These are phyloP conservation scores for Coranthus polyacanthus DNA, from an alignment of 2,797 vertebrate species.

Conservation along the genomic window DNA sequence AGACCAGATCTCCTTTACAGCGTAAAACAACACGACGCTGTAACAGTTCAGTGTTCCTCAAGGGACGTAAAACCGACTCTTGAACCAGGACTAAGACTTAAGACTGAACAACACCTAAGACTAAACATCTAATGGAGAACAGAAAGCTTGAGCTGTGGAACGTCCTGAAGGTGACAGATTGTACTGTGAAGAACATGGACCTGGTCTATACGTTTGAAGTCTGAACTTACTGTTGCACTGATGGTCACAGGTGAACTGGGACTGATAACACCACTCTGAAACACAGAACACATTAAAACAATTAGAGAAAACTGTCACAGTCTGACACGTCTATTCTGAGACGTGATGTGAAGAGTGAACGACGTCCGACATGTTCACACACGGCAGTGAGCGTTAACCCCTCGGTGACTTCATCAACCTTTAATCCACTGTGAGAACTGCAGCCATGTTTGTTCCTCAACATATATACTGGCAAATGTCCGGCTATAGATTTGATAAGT, in stretches of 20 bases:
- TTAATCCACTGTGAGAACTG: constrained; percentile 21
- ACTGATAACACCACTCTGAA: constrained; percentile 86
- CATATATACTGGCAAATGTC: constrained; percentile 2
- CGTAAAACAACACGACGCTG: too few relatives aligned
- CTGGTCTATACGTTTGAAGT: too few relatives aligned
- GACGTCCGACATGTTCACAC: constrained; percentile 2
- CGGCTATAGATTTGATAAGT: constrained; percentile 23
- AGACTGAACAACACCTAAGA: too few relatives aligned
- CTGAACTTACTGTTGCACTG: constrained; percentile 78
- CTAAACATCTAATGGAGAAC: too few relatives aligned
- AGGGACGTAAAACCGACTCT: too few relatives aligned
- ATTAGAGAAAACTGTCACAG: neutral
- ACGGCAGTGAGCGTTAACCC: constrained; percentile 11
- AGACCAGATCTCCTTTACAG: too few relatives aligned
- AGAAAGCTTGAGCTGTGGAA: too few relatives aligned
- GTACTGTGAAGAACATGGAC: too few relatives aligned
- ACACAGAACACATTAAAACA: constrained; percentile 22
- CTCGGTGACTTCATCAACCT: constrained; percentile 19
- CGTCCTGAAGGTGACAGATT: too few relatives aligned
- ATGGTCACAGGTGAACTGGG: constrained; percentile 75
- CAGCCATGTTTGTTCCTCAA: constrained; percentile 10
- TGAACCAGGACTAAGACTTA: too few relatives aligned
- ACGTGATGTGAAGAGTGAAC: neutral
- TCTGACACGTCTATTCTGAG: neutral
- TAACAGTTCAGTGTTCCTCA: too few relatives aligned